A percentile compares a stretch with the other conserved stretches of the same genome.
phyloP scores from a whole-genome alignment of 2,797 vertebrate species.

The Nyctalus aviator region DNA sequence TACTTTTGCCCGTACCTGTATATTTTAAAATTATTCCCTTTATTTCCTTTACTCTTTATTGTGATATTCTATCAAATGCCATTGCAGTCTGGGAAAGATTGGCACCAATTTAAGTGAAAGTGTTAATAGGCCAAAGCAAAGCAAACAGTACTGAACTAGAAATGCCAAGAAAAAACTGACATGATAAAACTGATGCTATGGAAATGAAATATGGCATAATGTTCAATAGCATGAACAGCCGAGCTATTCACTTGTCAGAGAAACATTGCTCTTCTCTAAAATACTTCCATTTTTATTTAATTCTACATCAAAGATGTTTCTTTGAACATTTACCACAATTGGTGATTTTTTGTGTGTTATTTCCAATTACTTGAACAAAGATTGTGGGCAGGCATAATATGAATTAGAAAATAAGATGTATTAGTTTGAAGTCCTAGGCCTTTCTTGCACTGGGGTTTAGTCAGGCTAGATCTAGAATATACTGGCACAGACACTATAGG shows the following conservation, averaged over 20 bases:
- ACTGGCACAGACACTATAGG: neutral
- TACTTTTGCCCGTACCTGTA: neutral
- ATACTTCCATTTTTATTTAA: constrained; percentile 55
- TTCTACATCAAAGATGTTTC: constrained; percentile 29
- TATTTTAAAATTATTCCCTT: neutral
- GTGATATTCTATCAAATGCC: neutral
- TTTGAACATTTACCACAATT: constrained; percentile 38
- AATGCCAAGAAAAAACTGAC: constrained; percentile 18
- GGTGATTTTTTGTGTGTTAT: neutral
- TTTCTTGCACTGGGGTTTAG: neutral
- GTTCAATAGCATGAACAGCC: constrained; percentile 23
- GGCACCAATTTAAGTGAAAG: constrained; percentile 2
- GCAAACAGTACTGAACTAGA: constrained; percentile 44
- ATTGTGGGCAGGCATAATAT: neutral
- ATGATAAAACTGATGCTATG: neutral
- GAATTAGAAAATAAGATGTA: constrained; percentile 5
- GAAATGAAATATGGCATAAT: neutral
- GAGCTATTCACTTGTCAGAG: constrained; percentile 23
- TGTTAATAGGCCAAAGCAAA: constrained; percentile 49
- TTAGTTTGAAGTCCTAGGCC: neutral
- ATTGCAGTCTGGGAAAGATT: neutral
- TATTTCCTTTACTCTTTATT: neutral
- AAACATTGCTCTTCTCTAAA: neutral
- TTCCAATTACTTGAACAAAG: constrained; percentile 25
- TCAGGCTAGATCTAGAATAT: neutral